A percentile compares a stretch with the other conserved stretches of the same genome.
Evolutionary conservation across 2,113 vertebrate species (phyloP).

Genomic region (Peromyscus leucopus): DNA sequence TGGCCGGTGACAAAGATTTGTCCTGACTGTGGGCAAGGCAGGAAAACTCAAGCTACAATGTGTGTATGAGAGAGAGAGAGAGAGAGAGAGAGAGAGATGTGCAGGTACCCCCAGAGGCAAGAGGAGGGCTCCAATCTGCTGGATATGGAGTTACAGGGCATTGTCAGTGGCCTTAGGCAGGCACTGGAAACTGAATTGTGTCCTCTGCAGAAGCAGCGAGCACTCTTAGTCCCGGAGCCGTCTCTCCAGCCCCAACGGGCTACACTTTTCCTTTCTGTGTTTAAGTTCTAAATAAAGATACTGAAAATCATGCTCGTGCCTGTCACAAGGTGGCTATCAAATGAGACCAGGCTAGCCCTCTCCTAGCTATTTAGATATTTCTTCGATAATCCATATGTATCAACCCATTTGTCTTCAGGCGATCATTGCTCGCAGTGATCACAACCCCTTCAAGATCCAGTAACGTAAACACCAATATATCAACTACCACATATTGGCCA

Average conservation of each 20-base stretch:
- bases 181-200: neutral
- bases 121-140: no score
- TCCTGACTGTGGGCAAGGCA: no score
- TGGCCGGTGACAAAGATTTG: no score
- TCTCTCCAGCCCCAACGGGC: neutral
- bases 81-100: neutral
- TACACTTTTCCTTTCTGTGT: neutral
- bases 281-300: slow-evolving; percentile 40
- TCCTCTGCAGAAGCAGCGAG: neutral
- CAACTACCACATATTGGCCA: neutral
- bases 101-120: no score
- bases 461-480: neutral
- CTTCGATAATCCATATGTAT: neutral
- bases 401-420: neutral
- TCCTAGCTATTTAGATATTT: neutral
- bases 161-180: no score
- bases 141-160: no score
- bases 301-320: neutral
- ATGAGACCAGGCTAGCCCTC: neutral
- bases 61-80: neutral
- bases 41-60: no score
- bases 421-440: neutral
- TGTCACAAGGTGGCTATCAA: neutral
- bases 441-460: neutral
- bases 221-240: neutral